phyloP scores from a whole-genome alignment of 2,797 vertebrate species.

The Xiphorhynchus erythropygius region DNA sequence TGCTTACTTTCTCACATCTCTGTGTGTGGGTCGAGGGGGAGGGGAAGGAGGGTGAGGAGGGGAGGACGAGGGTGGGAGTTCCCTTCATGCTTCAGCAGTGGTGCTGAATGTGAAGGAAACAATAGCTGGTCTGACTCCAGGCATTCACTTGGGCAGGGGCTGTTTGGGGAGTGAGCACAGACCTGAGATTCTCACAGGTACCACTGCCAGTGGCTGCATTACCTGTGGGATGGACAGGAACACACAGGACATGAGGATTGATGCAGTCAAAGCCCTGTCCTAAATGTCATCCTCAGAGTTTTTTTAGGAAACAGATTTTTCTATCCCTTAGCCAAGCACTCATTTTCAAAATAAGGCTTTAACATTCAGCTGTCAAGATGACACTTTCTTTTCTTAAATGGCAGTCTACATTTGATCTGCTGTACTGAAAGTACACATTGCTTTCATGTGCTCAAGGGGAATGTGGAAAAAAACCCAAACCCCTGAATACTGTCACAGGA shows the following conservation, averaged over 20 bases:
- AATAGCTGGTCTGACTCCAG: conserved; percentile 60
- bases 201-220: neutral
- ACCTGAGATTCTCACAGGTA: conserved; percentile 30
- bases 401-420: neutral
- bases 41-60: conserved; percentile 29
- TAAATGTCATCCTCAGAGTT: neutral
- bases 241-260: accelerated
- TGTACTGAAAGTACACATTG: neutral
- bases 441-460: neutral
- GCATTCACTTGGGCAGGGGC: conserved; percentile 33
- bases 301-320: neutral
- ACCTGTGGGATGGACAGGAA: neutral
- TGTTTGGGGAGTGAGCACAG: neutral
- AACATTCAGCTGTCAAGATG: neutral
- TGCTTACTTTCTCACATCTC: conserved; percentile 58
- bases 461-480: neutral
- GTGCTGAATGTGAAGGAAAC: conserved; percentile 66
- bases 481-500: conserved; percentile 18
- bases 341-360: neutral
- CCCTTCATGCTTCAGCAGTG: conserved; percentile 69
- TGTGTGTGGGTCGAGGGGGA: conserved; percentile 57
- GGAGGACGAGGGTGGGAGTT: conserved; percentile 57
- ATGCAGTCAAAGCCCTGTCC: neutral
- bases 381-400: neutral
- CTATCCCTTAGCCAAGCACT: neutral